Conservation (phyloP, 2,888 invertebrate genomes). For the Carabus problematicus region DNA sequence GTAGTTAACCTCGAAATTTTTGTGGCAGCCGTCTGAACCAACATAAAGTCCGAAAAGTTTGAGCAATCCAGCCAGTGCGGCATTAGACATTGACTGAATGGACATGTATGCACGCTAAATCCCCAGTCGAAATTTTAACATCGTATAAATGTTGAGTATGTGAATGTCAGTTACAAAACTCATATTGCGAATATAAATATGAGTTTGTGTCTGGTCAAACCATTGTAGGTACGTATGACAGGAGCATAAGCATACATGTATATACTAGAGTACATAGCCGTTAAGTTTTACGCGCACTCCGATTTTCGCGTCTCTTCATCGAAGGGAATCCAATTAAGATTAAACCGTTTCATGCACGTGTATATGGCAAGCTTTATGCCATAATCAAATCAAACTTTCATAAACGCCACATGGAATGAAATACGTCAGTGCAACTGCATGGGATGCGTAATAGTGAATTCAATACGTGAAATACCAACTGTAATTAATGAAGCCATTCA, state of each 20-base stretch:
- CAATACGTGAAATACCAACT: slow-evolving; percentile 42
- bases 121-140: slow-evolving; percentile 1
- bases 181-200: too few relatives aligned
- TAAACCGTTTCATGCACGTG: slow-evolving; percentile 29
- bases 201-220: too few relatives aligned
- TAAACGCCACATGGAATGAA: slow-evolving; percentile 34
- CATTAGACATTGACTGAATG: slow-evolving; percentile 16
- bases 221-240: too few relatives aligned
- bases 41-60: slow-evolving; percentile 38
- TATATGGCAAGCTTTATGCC: slow-evolving; percentile 27
- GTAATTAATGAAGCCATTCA: slow-evolving; percentile 53
- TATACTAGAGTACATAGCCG: neutral
- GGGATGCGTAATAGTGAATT: slow-evolving; percentile 6
- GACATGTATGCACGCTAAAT: slow-evolving; percentile 14
- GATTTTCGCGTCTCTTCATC: slow-evolving; percentile 17
- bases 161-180: too few relatives aligned
- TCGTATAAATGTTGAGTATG: neutral
- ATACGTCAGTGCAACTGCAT: slow-evolving; percentile 24
- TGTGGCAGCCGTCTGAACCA: slow-evolving; percentile 31
- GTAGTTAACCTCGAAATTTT: slow-evolving; percentile 31
- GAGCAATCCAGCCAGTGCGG: slow-evolving; percentile 15
- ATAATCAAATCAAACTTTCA: slow-evolving; percentile 42
- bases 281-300: slow-evolving; percentile 2
- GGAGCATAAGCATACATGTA: too few relatives aligned
- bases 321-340: slow-evolving; percentile 27